Evolutionary conservation across 2,797 vertebrate species (phyloP).

Genomic region (Champsocephalus esox): DNA sequence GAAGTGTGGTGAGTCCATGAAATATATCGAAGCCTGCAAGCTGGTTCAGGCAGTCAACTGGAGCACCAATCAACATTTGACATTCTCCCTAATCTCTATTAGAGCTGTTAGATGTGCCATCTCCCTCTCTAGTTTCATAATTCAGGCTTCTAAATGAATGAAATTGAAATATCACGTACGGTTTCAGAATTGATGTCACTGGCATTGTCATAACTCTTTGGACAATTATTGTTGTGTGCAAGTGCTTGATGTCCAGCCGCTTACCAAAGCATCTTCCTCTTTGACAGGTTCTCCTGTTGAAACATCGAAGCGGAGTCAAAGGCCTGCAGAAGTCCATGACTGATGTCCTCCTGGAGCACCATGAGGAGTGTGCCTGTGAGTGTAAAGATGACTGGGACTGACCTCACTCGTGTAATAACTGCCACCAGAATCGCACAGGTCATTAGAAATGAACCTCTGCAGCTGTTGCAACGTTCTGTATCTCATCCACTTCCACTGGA

Average conservation of each 20-base stretch:
- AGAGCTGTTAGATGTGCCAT: no score
- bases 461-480: constrained; percentile 34
- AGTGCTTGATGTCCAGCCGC: neutral
- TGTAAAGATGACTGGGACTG: constrained; percentile 92
- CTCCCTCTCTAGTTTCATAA: neutral
- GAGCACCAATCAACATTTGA: no score
- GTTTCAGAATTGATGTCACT: neutral
- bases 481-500: constrained; percentile 61
- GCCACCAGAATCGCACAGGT: constrained; percentile 50
- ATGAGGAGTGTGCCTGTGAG: constrained; percentile 95
- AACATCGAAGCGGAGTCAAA: constrained; percentile 88
- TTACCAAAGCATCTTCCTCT: neutral
- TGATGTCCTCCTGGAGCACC: constrained; percentile 95
- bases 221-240: neutral
- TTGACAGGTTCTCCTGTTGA: constrained; percentile 92
- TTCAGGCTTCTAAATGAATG: neutral
- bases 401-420: constrained; percentile 53
- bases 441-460: constrained; percentile 54
- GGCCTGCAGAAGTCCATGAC: constrained; percentile 94
- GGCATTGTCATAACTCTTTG: neutral
- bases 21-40: no score
- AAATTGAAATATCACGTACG: neutral
- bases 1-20: neutral
- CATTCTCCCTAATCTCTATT: no score
- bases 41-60: no score